Base-by-base conservation (phyloP, 2,113 vertebrate genomes). In the Callocephalon fimbriatum region DNA sequence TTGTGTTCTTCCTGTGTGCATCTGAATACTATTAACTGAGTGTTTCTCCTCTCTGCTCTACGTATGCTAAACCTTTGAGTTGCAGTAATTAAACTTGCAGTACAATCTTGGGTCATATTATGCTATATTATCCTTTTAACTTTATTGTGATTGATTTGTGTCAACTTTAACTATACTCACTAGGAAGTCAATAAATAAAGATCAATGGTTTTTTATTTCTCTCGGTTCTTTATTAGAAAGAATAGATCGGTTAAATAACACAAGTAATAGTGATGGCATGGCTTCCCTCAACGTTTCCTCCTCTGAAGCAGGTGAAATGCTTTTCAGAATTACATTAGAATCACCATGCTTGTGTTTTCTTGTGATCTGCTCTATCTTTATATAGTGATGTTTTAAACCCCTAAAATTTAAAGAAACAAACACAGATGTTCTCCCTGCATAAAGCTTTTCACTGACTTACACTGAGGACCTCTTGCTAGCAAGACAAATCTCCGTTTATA, bases 121-220 rank as follows among this genome's bases (percentile, higher is more conserved):
- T 95, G 97, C 91, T 98, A 92, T 98, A 99, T 98, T 98, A 99
- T 98, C 98, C 98, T 99, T 98, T 99, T 98, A 99, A 99, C 98
- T 99, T 98, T 98, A 99, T 99, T 99, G 99, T 99, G 98, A 99
- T 99, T 99, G 99, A 99, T 99, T 98, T 98, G 97, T 99, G 99
- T 99, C 99, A 99, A 97, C 98, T 98, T 99, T 98, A 99, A 99
- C 99, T 99, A 99, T 98, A 98, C 98, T 99, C 98, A 98, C 98
- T 98, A 98, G 98, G 58, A 98, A 99, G 98, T 99, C 99, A 98
- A 99, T 99, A 99, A 98, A 98, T 99, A 98, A 99, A 98, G 98
- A 99, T 99, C 98, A 98, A 98, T 99, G 98, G 42, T 97, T 98
- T 98, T 99, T 99, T 99, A 99, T 99, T 99, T 99, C 98, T 98